phyloP scores from a whole-genome alignment of 2,113 vertebrate species.

The Probosciger aterrimus region DNA sequence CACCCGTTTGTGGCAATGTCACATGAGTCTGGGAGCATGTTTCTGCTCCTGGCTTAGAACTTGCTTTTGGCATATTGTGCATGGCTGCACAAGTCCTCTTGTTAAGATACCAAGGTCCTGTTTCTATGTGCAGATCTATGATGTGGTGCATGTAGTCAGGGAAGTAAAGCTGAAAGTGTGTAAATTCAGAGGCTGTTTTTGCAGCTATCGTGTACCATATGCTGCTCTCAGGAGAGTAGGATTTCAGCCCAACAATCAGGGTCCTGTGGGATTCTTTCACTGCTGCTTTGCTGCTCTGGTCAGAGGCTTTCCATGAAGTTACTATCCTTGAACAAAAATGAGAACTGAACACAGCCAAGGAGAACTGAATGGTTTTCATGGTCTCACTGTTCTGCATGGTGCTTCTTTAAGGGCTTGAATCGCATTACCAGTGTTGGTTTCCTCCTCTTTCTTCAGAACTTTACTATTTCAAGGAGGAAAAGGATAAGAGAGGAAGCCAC shows the following conservation, averaged over 20 bases:
- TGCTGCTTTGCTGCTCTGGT: neutral
- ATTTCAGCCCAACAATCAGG: neutral
- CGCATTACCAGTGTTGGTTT: neutral
- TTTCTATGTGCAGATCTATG: neutral
- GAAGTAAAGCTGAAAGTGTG: neutral
- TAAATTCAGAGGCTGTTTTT: neutral
- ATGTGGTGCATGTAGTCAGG: neutral
- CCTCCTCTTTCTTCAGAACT: neutral
- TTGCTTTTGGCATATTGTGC: neutral
- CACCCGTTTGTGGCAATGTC: neutral
- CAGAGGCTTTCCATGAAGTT: neutral
- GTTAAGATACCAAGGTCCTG: neutral
- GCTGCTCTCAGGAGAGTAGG: neutral
- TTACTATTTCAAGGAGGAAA: neutral
- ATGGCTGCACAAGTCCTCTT: neutral
- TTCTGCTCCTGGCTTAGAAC: neutral
- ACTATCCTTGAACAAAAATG: neutral
- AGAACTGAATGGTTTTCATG: neutral
- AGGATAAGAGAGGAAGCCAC: neutral
- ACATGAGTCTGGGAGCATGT: neutral
- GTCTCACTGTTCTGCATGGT: fast-evolving
- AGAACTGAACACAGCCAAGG: neutral
- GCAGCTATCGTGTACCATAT: neutral
- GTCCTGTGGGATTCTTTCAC: neutral
- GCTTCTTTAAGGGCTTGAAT: neutral